Evolutionary conservation across 2,888 invertebrate genomes (phyloP), one percentile per base, ranked within the genome.

Genomic region (Polyommatus iphigenia): DNA sequence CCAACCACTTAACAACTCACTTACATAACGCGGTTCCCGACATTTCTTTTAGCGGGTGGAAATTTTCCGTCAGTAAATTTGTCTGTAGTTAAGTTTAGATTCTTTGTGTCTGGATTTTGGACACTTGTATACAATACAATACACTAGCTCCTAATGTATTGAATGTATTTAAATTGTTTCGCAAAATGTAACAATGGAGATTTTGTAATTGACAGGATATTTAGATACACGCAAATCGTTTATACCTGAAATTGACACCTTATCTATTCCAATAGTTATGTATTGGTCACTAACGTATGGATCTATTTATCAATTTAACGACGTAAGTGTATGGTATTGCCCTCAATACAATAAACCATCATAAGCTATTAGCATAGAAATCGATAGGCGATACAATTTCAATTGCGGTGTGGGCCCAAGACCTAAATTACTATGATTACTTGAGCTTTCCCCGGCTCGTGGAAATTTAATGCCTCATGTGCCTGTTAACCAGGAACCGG

Each of bases 321-420:
- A 24, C 67, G 24, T 29, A 67, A 15, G 29, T 67, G 15, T 29
- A 24, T 67, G 10, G 62, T n/a, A 54, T 13, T 54, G 32, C 41
- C 46, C 59, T 29, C 59, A 18, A 41, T 72, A 59, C 81, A 81
- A 81, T 79, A 79, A 71, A 78, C 80, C 79, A 80, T 79, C 79
- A 79, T 78, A 76, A 82, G 83, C 85, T 85, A 86, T 86, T 88
- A 87, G 85, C 82, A 84, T 86, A 84, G 86, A 86, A 87, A 88
- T 87, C 87, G 86, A 89, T 88, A 87, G 85, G 85, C 84, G 83
- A 87, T 87, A 84, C 85, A 85, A 85, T 86, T 84, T 83, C 84
- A 77, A 83, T 84, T 85, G 87, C 84, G 86, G 86, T 86, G 82
- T 86, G 82, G 83, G 81, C 83, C 82, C 76, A 83, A 82, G 83